These are phyloP conservation scores for Microplitis deprimator DNA, from an alignment of 2,888 invertebrate genomes.

Conservation along the genomic window DNA sequence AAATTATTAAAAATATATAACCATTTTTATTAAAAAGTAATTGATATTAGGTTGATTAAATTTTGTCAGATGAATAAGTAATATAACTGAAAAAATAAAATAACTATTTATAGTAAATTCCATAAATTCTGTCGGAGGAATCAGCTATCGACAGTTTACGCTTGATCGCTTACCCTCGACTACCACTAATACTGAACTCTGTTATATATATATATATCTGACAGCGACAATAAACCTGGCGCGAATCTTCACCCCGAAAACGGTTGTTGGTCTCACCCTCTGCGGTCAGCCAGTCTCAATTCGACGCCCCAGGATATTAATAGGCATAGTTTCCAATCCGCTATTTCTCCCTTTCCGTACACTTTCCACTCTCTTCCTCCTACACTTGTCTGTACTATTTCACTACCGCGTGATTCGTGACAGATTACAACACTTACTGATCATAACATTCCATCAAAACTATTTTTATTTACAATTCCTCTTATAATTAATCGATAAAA, in stretches of 20 bases:
- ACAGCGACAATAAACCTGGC: constrained; percentile 22
- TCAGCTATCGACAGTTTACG: background rate
- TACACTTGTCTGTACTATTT: background rate
- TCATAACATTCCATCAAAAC: background rate
- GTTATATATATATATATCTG: background rate
- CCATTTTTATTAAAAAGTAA: background rate
- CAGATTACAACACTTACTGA: background rate
- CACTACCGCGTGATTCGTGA: background rate
- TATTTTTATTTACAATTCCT: background rate
- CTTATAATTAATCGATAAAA: background rate
- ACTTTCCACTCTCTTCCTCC: background rate
- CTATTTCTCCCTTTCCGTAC: constrained; percentile 12
- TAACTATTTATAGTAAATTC: background rate
- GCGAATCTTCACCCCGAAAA: constrained; percentile 21
- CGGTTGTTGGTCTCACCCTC: constrained; percentile 38
- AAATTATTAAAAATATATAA: background rate
- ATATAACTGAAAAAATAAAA: too few species aligned
- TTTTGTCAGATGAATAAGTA: too few species aligned
- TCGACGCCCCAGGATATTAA: constrained; percentile 54
- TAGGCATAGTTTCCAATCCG: constrained; percentile 54
- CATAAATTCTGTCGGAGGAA: background rate
- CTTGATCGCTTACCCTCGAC: background rate
- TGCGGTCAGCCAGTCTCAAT: constrained; percentile 56
- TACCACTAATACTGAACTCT: too few species aligned
- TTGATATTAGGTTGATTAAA: too few species aligned